Evolutionary conservation across 2,797 vertebrate genomes (phyloP), one percentile per base, ranked within the genome.

Genomic region (Notoglanidium macrostoma): DNA sequence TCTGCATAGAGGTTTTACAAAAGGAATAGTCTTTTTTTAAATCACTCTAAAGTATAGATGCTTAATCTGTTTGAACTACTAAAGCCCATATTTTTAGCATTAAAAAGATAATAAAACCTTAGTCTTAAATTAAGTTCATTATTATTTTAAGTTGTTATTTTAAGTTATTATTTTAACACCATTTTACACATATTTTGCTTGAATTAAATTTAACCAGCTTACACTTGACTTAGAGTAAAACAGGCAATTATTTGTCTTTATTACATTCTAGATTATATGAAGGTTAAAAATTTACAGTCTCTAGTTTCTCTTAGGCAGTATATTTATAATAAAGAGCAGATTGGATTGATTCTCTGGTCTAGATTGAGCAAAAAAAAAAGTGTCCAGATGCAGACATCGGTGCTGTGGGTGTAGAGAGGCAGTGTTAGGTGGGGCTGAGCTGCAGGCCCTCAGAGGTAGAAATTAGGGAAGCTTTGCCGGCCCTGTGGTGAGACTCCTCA

Each of bases 401-500:
- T 70, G 51, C 68, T 86, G 57, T 67, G 79, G 79, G 83, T 84
- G 83, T 84, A 85, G 86, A 82, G 65, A 90, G 32, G 88, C 83
- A 65, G 79, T 87, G 88, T 86, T 90, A 91, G 91, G 90, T 86
- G 91, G 90, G 89, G 89, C 90, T 82, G 89, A 83, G 81, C 87
- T 84, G 49, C 59, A 80, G 81, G 80, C 74, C 87, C 68, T 86
- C 85, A 86, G 91, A 90, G 89, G 90, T 90, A 91, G 89, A 88
- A 89, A 90, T 90, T 88, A 90, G 89, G 87, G 82, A 88, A 89
- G 77, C 83, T 86, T 85, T 88, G 91, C 90, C 89, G 76, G 57
- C 86, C 91, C 92, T 94, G 95, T 91, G 94, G 92, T 91, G 91
- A 93, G 90, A 89, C 89, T 93, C 91, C 94, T 91, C 91, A 92